Conservation (phyloP, 2,797 vertebrate genomes). For the Phaenicophaeus curvirostris region DNA sequence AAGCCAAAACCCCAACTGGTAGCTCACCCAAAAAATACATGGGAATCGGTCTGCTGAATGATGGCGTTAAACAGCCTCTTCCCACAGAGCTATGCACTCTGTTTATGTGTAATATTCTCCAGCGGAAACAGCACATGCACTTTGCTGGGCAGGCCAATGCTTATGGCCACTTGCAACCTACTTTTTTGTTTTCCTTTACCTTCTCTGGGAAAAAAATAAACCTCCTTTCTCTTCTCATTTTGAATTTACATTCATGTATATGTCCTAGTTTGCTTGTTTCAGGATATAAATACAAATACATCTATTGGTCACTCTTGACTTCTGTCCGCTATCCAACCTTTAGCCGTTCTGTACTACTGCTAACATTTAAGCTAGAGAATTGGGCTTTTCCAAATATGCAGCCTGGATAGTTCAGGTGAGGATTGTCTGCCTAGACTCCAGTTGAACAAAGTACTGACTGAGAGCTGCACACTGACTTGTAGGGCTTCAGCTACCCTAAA, state of each 20-base stretch:
- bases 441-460: background rate
- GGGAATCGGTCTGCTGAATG: conserved; percentile 8
- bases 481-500: background rate
- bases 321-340: background rate
- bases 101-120: conserved; percentile 55
- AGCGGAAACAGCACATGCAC: conserved; percentile 72
- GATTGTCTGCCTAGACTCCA: background rate
- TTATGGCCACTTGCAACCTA: background rate
- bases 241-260: background rate
- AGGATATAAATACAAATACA: background rate
- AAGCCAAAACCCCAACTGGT: background rate
- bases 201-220: background rate
- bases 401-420: conserved; percentile 32
- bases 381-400: conserved; percentile 11
- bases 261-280: background rate
- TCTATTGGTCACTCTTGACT: background rate
- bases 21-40: background rate
- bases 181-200: background rate
- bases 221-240: background rate
- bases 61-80: conserved; percentile 59
- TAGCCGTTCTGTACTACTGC: background rate
- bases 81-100: conserved; percentile 34
- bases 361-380: conserved; percentile 5
- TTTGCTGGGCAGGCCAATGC: conserved; percentile 51
- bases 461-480: background rate